Evolutionary conservation across 2,888 invertebrate species (phyloP).

Genomic region (Opisthograptis luteolata): DNA sequence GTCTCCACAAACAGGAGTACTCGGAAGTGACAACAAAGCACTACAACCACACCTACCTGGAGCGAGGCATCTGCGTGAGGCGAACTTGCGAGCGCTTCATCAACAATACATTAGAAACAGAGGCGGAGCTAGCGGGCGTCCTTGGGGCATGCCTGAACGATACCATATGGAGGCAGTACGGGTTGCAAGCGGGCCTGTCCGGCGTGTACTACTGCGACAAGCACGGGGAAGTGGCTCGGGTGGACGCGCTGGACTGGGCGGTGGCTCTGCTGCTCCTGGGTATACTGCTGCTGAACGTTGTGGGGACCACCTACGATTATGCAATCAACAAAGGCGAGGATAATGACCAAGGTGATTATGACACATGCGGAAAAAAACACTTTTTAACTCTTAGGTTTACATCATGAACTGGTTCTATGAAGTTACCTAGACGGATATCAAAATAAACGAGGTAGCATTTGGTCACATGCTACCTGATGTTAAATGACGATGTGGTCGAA

Average conservation of each 20-base stretch:
- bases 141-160: constrained; percentile 46
- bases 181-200: constrained; percentile 34
- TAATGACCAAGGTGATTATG: constrained; percentile 41
- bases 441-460: too few relatives aligned
- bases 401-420: too few relatives aligned
- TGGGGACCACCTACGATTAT: constrained; percentile 35
- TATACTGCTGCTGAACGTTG: constrained; percentile 25
- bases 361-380: background rate
- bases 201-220: constrained; percentile 36
- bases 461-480: too few relatives aligned
- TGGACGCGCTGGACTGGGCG: constrained; percentile 31
- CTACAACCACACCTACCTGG: constrained; percentile 45
- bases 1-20: constrained; percentile 50
- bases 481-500: too few relatives aligned
- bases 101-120: constrained; percentile 25
- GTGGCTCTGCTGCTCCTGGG: constrained; percentile 21
- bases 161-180: constrained; percentile 35
- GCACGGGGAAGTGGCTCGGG: constrained; percentile 16
- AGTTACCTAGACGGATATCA: too few relatives aligned
- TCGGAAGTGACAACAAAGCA: constrained; percentile 40
- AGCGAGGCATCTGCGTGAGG: constrained; percentile 45
- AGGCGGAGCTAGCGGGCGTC: constrained; percentile 29
- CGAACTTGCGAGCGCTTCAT: constrained; percentile 36
- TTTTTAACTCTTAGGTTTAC: too few relatives aligned
- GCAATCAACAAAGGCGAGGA: constrained; percentile 23